phyloP scores from a whole-genome alignment of 2,113 vertebrate species.

The Furnarius figulus region DNA sequence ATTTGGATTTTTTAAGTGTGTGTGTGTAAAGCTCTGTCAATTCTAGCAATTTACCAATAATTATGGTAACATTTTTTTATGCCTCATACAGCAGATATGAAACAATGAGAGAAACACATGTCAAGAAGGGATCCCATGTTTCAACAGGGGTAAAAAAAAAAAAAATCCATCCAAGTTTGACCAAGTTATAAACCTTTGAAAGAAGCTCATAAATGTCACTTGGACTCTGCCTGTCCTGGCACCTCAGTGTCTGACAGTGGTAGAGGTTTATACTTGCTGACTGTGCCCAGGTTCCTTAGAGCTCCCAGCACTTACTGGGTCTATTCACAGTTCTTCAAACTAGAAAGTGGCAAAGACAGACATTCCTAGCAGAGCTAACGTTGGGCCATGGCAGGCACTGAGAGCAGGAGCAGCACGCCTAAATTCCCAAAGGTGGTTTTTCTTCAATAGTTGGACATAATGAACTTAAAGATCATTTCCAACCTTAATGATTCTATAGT shows the following conservation, averaged over 20 bases:
- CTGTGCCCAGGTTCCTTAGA: background rate
- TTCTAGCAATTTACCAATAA: background rate
- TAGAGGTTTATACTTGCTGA: background rate
- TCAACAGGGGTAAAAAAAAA: background rate
- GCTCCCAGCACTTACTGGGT: background rate
- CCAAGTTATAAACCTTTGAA: background rate
- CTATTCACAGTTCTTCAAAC: background rate
- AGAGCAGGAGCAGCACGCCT: background rate
- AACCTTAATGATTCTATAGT: background rate
- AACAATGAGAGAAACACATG: background rate
- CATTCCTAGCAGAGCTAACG: background rate
- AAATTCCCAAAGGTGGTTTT: background rate
- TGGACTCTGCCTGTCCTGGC: background rate
- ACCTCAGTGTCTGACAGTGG: background rate
- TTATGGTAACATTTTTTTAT: background rate
- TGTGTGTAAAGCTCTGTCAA: background rate
- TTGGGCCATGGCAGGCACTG: background rate
- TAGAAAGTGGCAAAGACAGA: background rate
- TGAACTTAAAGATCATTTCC: background rate
- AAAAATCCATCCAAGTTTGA: background rate
- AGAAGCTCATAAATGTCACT: background rate
- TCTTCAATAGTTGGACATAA: background rate
- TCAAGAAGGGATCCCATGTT: background rate
- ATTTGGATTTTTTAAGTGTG: background rate
- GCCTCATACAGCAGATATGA: background rate